Evolutionary conservation across 2,888 invertebrate species (phyloP).

Genomic region (Lamellibrachia satsuma): DNA sequence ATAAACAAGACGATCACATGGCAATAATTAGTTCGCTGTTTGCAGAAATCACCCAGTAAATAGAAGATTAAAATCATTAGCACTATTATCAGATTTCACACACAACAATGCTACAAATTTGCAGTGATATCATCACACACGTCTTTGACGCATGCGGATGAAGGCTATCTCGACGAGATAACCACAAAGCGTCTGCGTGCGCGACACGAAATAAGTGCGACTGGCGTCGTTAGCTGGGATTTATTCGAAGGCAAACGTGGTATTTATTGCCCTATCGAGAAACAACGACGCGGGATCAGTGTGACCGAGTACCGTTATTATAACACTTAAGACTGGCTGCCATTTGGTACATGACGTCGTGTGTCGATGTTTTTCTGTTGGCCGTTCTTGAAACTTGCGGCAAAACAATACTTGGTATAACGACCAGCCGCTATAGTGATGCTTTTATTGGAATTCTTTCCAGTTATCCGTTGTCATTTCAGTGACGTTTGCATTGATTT

Average conservation of each 20-base stretch:
- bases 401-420: not conserved
- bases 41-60: not conserved
- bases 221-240: not conserved
- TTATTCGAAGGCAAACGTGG: not conserved
- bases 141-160: not conserved
- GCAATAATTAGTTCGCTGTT: not conserved
- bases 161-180: not conserved
- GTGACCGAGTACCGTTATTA: not conserved
- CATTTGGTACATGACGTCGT: not conserved
- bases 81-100: too few relatives aligned
- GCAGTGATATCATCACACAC: not conserved
- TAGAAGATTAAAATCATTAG: too few relatives aligned
- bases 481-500: too few relatives aligned
- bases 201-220: not conserved
- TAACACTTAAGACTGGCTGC: not conserved
- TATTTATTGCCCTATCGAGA: not conserved
- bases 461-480: too few relatives aligned
- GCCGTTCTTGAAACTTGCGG: not conserved
- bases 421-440: not conserved
- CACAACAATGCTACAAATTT: not conserved
- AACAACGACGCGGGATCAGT: not conserved
- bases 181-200: not conserved
- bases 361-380: not conserved
- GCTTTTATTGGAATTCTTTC: not conserved
- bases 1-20: not conserved